Evolutionary conservation across 1,140 invertebrate species (phyloP).

Genomic region (Hylaeus volcanicus): DNA sequence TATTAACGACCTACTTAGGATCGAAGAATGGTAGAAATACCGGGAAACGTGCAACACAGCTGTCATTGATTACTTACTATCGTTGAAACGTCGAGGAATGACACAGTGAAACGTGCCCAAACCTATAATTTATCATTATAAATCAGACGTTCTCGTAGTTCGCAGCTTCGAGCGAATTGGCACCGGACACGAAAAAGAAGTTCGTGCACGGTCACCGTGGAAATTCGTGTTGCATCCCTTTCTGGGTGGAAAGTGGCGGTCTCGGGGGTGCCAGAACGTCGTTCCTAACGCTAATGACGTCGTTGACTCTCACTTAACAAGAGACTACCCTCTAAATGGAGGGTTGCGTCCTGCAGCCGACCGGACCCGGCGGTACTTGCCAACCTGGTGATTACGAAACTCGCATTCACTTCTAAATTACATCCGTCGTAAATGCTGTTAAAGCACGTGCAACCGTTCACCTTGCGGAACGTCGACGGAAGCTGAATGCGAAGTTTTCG

Average conservation of each 20-base stretch:
- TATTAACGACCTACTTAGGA: neutral
- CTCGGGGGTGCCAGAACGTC: constrained; percentile 66
- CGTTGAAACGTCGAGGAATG: neutral
- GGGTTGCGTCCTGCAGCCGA: constrained; percentile 58
- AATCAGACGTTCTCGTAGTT: constrained; percentile 1
- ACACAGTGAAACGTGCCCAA: neutral
- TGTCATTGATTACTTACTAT: constrained; percentile 14
- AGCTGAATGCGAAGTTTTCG: constrained; percentile 8
- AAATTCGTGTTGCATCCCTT: constrained; percentile 49
- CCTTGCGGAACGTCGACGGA: neutral
- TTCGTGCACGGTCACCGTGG: constrained; percentile 35
- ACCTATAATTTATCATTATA: constrained; percentile 29
- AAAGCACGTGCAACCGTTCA: constrained; percentile 40
- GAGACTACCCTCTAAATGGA: constrained; percentile 71
- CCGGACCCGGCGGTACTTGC: constrained; percentile 47
- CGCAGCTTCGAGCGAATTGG: neutral
- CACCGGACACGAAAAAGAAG: neutral
- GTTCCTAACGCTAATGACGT: constrained; percentile 72
- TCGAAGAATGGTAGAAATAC: neutral
- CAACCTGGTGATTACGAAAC: constrained; percentile 64
- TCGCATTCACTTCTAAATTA: constrained; percentile 63
- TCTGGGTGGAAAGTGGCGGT: constrained; percentile 53
- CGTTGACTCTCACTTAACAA: constrained; percentile 74
- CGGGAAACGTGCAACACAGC: neutral
- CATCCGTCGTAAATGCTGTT: constrained; percentile 54